These are phyloP conservation scores for Phodopus roborovskii DNA, from an alignment of 2,113 vertebrate genomes.

Conservation along the genomic window DNA sequence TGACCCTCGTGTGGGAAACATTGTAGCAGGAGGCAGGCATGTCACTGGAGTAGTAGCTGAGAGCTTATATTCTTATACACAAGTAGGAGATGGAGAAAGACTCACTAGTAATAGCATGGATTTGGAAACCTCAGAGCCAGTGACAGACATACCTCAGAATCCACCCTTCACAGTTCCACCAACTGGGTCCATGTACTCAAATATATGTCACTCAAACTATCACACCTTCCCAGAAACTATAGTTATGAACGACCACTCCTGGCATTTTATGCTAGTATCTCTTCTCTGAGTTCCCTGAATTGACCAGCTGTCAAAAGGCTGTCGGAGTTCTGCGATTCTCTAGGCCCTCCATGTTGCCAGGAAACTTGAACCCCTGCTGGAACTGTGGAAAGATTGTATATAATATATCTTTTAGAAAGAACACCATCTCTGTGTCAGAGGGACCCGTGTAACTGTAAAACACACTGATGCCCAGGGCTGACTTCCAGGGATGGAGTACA, in stretches of 20 bases:
- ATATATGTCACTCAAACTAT: no score
- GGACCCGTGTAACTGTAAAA: not conserved
- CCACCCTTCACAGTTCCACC: no score
- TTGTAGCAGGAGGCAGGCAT: not conserved
- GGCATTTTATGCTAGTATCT: constrained; percentile 65
- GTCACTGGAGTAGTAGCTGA: not conserved
- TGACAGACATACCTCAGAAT: not conserved
- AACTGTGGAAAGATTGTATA: not conserved
- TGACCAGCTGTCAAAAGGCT: not conserved
- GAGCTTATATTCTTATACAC: not conserved
- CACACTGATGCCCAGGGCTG: not conserved
- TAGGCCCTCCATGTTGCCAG: not conserved
- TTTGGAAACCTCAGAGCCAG: not conserved
- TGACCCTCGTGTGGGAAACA: not conserved
- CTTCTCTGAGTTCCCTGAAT: not conserved
- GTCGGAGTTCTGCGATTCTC: not conserved
- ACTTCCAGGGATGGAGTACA: not conserved
- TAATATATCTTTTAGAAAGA: not conserved
- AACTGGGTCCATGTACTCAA: not conserved
- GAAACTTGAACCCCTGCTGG: constrained; percentile 9
- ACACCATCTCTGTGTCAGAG: not conserved
- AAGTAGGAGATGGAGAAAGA: not conserved
- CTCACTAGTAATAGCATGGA: not conserved
- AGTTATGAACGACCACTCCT: not conserved
- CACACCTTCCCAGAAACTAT: not conserved